These are phyloP conservation scores for Agrotis ipsilon DNA, from an alignment of 2,888 invertebrate genomes.

Conservation along the genomic window DNA sequence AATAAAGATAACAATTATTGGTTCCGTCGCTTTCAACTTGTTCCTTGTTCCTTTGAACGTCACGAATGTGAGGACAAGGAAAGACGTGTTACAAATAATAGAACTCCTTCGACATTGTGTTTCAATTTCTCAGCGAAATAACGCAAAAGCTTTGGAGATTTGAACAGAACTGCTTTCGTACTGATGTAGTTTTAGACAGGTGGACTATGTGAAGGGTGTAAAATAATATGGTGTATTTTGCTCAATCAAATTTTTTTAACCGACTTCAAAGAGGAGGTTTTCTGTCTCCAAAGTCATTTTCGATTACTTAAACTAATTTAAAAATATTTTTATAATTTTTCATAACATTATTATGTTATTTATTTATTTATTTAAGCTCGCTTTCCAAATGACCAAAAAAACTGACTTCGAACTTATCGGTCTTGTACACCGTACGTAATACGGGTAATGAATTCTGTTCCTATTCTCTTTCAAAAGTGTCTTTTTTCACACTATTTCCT, in stretches of 20 bases:
- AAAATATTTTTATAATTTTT: too few species aligned
- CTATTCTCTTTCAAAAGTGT: neutral
- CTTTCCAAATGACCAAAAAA: neutral
- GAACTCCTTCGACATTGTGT: conserved; percentile 15
- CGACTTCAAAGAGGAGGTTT: too few species aligned
- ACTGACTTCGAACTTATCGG: neutral
- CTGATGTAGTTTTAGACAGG: neutral
- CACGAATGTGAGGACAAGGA: conserved; percentile 11
- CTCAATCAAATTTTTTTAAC: neutral
- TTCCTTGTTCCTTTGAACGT: conserved; percentile 28
- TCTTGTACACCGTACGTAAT: neutral
- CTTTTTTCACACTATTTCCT: neutral
- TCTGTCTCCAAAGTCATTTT: too few species aligned
- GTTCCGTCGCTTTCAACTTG: conserved; percentile 24
- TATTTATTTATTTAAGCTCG: too few species aligned
- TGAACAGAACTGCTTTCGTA: neutral
- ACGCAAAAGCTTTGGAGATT: neutral
- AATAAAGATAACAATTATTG: conserved; percentile 27
- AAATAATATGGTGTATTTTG: neutral
- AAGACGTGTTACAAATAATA: conserved; percentile 15
- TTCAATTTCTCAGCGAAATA: conserved; percentile 39
- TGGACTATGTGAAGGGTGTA: neutral
- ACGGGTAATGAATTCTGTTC: neutral
- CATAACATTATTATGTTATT: too few species aligned
- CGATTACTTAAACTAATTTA: too few species aligned